Conservation (phyloP, 2,797 vertebrate species). For the Tokudaia tokunoshimensis region DNA sequence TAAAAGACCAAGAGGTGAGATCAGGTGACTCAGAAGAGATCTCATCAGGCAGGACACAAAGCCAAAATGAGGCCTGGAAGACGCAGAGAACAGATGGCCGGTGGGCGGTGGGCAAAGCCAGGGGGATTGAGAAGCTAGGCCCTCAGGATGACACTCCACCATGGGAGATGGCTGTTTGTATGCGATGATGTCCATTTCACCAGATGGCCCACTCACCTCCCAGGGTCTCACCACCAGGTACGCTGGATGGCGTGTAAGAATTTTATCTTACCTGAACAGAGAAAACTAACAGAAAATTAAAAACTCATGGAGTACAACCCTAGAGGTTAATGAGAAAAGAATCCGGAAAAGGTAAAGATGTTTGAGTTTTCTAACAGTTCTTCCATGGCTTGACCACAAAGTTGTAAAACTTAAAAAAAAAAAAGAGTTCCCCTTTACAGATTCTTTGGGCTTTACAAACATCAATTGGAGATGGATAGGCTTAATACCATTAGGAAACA, state of each 20-base stretch:
- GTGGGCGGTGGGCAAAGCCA: slow-evolving; percentile 37
- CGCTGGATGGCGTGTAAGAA: slow-evolving; percentile 37
- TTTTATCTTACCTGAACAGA: slow-evolving; percentile 44
- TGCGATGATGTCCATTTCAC: slow-evolving; percentile 44
- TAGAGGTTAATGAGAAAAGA: background rate
- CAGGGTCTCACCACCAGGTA: slow-evolving; percentile 45
- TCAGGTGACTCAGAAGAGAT: slow-evolving; percentile 65
- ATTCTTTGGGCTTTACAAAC: slow-evolving; percentile 24
- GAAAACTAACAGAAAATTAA: slow-evolving; percentile 37
- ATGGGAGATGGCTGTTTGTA: slow-evolving; percentile 58
- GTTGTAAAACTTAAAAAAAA: background rate
- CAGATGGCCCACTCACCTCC: slow-evolving; percentile 76
- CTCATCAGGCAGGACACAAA: background rate
- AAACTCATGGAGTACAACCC: background rate
- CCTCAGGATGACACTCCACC: slow-evolving; percentile 47
- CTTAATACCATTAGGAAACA: background rate
- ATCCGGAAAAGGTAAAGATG: slow-evolving; percentile 19
- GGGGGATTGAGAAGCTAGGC: slow-evolving; percentile 27
- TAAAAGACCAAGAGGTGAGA: slow-evolving; percentile 56
- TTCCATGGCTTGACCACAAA: slow-evolving; percentile 30
- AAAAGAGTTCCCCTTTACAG: background rate
- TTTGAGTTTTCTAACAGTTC: slow-evolving; percentile 40
- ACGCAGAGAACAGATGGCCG: slow-evolving; percentile 72
- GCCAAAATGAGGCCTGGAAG: slow-evolving; percentile 65
- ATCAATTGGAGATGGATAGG: background rate